Conservation (phyloP, 2,888 invertebrate species). For the Zaprionus obscuricornis region DNA sequence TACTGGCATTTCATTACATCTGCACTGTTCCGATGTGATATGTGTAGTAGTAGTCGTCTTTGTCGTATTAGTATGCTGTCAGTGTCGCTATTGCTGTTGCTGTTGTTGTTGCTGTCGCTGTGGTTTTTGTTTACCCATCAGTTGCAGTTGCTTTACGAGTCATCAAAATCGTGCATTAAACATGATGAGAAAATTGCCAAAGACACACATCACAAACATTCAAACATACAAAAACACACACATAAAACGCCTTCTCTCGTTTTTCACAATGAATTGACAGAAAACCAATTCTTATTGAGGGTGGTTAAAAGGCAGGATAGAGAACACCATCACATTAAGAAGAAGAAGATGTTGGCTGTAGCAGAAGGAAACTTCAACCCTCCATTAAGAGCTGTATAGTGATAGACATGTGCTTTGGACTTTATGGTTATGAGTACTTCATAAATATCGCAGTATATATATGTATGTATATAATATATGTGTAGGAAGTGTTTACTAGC, state of each 20-base stretch:
- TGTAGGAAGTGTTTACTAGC: slow-evolving; percentile 51
- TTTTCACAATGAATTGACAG: slow-evolving; percentile 48
- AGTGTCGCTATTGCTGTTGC: no score
- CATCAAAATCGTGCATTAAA: slow-evolving; percentile 48
- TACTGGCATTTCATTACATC: slow-evolving; percentile 69
- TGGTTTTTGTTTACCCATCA: slow-evolving; percentile 57
- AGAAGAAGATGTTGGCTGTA: no score
- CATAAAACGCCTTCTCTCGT: no score
- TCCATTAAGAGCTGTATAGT: slow-evolving; percentile 16
- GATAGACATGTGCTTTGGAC: slow-evolving; percentile 34
- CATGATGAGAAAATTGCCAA: slow-evolving; percentile 67
- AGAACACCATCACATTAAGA: no score
- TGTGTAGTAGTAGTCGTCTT: no score
- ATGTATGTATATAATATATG: no score
- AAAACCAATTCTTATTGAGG: slow-evolving; percentile 44
- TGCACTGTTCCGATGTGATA: slow-evolving; percentile 48
- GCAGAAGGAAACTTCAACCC: slow-evolving; percentile 38
- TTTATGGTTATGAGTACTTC: slow-evolving; percentile 42
- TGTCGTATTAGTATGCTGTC: slow-evolving; percentile 43
- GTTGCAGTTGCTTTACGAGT: slow-evolving; percentile 58
- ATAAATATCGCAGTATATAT: slow-evolving; percentile 6
- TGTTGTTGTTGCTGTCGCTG: slow-evolving; percentile 20
- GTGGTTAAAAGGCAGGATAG: background rate
- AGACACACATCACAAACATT: slow-evolving; percentile 50
- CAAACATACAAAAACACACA: slow-evolving; percentile 17